These are phyloP conservation scores for Adelges cooleyi DNA, from an alignment of 1,140 invertebrate species.

Conservation along the genomic window DNA sequence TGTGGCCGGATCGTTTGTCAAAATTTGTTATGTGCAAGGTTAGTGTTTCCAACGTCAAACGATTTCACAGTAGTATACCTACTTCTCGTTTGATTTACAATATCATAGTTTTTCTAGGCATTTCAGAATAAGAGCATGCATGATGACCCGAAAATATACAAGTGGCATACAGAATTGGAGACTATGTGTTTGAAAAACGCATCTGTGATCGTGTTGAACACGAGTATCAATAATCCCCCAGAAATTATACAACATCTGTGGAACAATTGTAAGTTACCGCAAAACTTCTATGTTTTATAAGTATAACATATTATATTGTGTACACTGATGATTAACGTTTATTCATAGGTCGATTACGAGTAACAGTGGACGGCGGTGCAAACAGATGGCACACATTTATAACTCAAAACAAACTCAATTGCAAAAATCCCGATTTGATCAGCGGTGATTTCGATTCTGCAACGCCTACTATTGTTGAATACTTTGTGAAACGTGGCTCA, in stretches of 20 bases:
- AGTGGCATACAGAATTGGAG: background rate
- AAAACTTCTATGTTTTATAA: too few relatives aligned
- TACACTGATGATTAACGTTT: too few relatives aligned
- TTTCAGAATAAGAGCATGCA: background rate
- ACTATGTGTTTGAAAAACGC: background rate
- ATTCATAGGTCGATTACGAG: background rate
- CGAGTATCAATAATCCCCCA: background rate
- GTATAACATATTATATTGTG: too few relatives aligned
- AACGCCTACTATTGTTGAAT: background rate
- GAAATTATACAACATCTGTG: background rate
- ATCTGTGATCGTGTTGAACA: background rate
- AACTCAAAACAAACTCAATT: background rate
- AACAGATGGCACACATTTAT: slow-evolving; percentile 3
- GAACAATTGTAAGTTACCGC: slow-evolving; percentile 6
- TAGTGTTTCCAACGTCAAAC: too few relatives aligned
- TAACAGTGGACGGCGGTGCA: slow-evolving; percentile 1
- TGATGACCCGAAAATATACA: background rate
- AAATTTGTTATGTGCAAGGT: too few relatives aligned
- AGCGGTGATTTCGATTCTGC: slow-evolving; percentile 10
- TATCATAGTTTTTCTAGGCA: too few relatives aligned
- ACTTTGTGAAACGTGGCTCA: background rate
- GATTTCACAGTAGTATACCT: too few relatives aligned
- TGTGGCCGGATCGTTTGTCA: too few relatives aligned
- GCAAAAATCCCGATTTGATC: background rate
- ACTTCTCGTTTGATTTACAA: too few relatives aligned